These are phyloP conservation scores for Sebastes fasciatus DNA, from an alignment of 2,113 vertebrate genomes.

Conservation along the genomic window DNA sequence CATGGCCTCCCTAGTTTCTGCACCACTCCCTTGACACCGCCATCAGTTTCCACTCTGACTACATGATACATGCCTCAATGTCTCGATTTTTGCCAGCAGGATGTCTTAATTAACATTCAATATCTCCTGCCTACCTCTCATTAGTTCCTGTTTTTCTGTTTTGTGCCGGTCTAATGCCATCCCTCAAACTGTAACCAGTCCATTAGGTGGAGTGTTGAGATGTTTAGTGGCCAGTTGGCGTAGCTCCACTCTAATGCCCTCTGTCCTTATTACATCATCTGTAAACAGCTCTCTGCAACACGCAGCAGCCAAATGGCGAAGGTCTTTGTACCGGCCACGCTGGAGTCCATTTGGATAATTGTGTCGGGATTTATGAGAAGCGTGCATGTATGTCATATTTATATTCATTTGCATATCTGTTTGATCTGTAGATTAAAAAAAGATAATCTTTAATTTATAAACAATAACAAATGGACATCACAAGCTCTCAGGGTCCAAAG, in stretches of 20 bases:
- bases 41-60: not conserved
- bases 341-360: conserved; percentile 60
- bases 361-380: conserved; percentile 49
- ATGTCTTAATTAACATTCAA: conserved; percentile 14
- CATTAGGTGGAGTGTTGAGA: conserved; percentile 55
- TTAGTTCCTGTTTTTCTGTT: conserved; percentile 42
- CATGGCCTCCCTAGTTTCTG: not conserved
- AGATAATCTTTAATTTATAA: not conserved
- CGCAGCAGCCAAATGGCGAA: conserved; percentile 38
- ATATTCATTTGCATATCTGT: conserved; percentile 23
- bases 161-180: conserved; percentile 16
- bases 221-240: conserved; percentile 59
- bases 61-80: not conserved
- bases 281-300: conserved; percentile 53
- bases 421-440: not conserved
- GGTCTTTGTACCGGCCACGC: conserved; percentile 26
- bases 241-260: conserved; percentile 58
- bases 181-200: conserved; percentile 28
- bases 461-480: not conserved
- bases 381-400: conserved; percentile 2
- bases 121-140: conserved; percentile 33
- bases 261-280: conserved; percentile 70
- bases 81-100: not conserved
- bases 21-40: not conserved
- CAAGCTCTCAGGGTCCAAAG: not conserved